phyloP scores from a whole-genome alignment of 1,140 invertebrate species.

The Camponotus pennsylvanicus region DNA sequence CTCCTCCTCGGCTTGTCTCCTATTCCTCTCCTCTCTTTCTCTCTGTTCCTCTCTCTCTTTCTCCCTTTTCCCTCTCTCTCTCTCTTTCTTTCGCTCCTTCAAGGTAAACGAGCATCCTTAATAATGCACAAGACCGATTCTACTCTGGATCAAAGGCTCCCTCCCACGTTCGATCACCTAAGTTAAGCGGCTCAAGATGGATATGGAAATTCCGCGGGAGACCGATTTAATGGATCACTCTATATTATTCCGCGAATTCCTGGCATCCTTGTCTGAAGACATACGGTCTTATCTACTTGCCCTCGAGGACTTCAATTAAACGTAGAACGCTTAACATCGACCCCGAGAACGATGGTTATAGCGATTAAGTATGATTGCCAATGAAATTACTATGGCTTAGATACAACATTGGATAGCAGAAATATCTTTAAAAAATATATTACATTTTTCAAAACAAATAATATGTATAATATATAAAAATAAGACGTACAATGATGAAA shows the following conservation, averaged over 20 bases:
- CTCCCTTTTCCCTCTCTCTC: not conserved
- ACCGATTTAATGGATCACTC: conserved; percentile 50
- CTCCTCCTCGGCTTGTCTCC: conserved; percentile 7
- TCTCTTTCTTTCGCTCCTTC: not conserved
- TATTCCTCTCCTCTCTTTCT: not conserved
- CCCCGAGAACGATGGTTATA: conserved; percentile 7
- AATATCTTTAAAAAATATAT: not conserved
- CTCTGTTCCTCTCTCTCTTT: not conserved
- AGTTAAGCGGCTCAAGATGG: conserved; percentile 67
- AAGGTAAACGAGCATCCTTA: conserved; percentile 65
- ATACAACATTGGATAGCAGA: not conserved
- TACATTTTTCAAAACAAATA: no score
- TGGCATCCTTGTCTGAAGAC: conserved; percentile 22
- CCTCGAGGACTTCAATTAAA: conserved; percentile 30
- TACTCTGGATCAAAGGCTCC: conserved; percentile 64
- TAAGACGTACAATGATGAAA: no score
- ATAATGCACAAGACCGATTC: conserved; percentile 71
- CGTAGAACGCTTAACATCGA: conserved; percentile 1
- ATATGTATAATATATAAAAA: no score
- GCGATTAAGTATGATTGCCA: not conserved
- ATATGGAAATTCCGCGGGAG: conserved; percentile 69
- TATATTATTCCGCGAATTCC: conserved; percentile 28
- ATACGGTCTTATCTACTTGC: conserved; percentile 42
- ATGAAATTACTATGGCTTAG: not conserved
- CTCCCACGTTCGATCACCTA: conserved; percentile 42